phyloP scores from a whole-genome alignment of 2,113 vertebrate species.

The Cyprinodon tularosa region DNA sequence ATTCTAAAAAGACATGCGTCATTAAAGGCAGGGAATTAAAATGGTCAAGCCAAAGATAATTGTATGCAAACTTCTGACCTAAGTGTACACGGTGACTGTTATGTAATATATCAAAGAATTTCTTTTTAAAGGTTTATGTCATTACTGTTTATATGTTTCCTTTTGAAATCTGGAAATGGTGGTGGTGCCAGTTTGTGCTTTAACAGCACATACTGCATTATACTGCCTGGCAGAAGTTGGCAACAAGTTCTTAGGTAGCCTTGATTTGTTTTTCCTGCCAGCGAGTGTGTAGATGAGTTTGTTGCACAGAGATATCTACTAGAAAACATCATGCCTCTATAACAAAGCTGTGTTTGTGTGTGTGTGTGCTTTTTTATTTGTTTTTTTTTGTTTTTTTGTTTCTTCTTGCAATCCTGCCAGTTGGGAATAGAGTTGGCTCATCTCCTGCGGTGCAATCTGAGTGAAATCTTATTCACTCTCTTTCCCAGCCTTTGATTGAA shows the following conservation, averaged over 20 bases:
- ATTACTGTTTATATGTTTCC: conserved; percentile 42
- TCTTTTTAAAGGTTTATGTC: conserved; percentile 25
- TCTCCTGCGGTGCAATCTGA: conserved; percentile 49
- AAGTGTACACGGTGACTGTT: background rate
- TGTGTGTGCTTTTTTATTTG: no score
- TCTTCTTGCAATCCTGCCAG: conserved; percentile 35
- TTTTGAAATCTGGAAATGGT: conserved; percentile 42
- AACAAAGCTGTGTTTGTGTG: conserved; percentile 40
- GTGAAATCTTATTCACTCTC: conserved; percentile 45
- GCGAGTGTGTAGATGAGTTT: conserved; percentile 46
- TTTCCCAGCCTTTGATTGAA: conserved; percentile 55
- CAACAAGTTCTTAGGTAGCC: conserved; percentile 63
- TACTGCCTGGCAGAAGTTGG: conserved; percentile 54
- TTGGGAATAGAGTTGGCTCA: conserved; percentile 50
- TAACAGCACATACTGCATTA: conserved; percentile 50
- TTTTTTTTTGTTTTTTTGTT: conserved; percentile 16
- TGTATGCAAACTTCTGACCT: background rate
- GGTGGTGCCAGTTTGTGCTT: conserved; percentile 36
- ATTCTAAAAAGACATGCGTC: no score
- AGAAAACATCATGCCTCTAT: conserved; percentile 48
- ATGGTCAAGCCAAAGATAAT: background rate
- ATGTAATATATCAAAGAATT: conserved; percentile 7
- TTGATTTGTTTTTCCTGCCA: conserved; percentile 51
- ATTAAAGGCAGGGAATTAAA: no score
- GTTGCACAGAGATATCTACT: conserved; percentile 55